Base-by-base conservation (phyloP, 2,797 vertebrate genomes). In the Diglossa cyanea region DNA sequence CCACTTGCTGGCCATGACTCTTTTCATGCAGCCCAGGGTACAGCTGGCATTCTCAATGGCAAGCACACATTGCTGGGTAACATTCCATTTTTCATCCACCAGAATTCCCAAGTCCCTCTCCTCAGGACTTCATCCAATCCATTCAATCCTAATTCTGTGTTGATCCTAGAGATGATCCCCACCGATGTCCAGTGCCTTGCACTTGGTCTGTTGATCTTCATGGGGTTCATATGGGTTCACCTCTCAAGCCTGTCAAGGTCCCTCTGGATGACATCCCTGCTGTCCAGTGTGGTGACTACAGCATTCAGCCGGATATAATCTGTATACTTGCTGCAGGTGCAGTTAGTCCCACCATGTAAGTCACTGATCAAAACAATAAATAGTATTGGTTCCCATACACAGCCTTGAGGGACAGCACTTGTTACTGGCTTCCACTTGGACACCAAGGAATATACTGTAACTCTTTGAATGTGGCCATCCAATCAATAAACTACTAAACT, bases 381-480 rank as follows among this genome's bases (percentile, higher is more conserved):
- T 15, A 7, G 3, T 21, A 9, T 21, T 31, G 26, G 14, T 37
- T 81, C n/a, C 45, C 37, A 13, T 8, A 23, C 33, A 71, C 28
- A 53, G 14, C 48, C 67, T 28, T 62, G 57, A 39, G 57, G 15
- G 18, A 39, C 48, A 62, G 18, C 40, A 19, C 12, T 18, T 24
- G 8, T 45, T 18, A 33, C 40, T 39, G 33, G 8, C 13, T 54
- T 54, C 30, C 19, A 54, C 23, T 15, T 0, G 0, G 18, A 45
- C 33, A n/a, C 33, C 0, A 0, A 63, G 18, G 10, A 24, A 47
- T 39, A 0, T 0, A 47, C 40, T 33, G 18, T 2, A 39, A 39
- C 5, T 28, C 33, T 24, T 45, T 62, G 40, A 18, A 62, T 24
- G 28, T 54, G 57, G 9, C 28, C n/a, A 47, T 54, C 12, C 15